Conservation (phyloP, 2,797 vertebrate species). For the Anas bahamensis region DNA sequence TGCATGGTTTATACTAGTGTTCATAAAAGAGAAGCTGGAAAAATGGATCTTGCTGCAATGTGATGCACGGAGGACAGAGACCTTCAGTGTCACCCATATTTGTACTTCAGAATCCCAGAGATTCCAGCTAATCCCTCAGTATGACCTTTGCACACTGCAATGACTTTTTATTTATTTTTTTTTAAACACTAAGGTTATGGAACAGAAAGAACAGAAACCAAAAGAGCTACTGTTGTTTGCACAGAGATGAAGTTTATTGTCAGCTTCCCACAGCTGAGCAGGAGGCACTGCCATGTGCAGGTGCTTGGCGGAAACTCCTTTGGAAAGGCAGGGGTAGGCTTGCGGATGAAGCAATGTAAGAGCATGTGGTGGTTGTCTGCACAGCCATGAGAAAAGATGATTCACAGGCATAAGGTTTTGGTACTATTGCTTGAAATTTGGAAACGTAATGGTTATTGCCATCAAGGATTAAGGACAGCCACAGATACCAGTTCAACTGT, state of each 20-base stretch:
- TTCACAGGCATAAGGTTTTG: background rate
- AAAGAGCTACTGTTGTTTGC: background rate
- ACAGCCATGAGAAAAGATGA: background rate
- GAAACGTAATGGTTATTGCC: background rate
- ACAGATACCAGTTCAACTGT: background rate
- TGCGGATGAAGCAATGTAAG: background rate
- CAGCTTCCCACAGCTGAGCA: background rate
- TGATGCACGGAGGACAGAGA: background rate
- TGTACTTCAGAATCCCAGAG: background rate
- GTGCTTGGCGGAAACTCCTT: background rate
- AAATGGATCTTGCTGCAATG: background rate
- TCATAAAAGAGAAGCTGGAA: background rate
- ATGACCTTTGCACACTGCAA: background rate
- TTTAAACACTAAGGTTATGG: background rate
- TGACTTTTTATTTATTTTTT: background rate
- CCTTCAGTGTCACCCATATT: background rate
- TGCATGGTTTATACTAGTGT: fast-evolving
- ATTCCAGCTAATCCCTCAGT: background rate
- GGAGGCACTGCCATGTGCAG: background rate
- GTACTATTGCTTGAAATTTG: background rate
- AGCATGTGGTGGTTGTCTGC: background rate
- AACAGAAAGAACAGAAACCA: background rate
- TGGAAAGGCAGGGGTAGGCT: background rate
- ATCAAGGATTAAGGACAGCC: too few relatives aligned
- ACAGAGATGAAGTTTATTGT: fast-evolving